Evolutionary conservation across 2,113 vertebrate species (phyloP).

Genomic region (Nothoprocta perdicaria): DNA sequence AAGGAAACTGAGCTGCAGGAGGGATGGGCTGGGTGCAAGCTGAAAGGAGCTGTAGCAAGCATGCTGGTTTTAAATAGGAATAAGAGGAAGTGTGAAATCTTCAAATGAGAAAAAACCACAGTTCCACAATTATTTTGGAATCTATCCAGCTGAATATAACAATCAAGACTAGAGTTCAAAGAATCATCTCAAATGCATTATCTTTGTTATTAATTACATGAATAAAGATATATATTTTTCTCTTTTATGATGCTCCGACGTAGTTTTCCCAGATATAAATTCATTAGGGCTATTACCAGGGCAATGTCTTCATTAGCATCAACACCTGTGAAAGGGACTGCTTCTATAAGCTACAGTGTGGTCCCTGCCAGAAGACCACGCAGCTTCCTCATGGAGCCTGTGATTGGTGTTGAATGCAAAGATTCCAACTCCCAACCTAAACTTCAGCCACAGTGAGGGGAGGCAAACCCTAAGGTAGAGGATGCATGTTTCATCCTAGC

Average conservation of each 20-base stretch:
- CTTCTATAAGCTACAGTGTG: too few species aligned
- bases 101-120: background rate
- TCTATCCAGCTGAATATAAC: background rate
- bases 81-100: background rate
- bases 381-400: background rate
- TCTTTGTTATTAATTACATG: background rate
- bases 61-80: accelerated
- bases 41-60: background rate
- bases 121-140: background rate
- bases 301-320: accelerated
- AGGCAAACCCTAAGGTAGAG: background rate
- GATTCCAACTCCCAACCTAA: background rate
- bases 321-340: background rate
- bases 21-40: background rate
- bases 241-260: background rate
- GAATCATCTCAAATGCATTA: background rate
- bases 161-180: background rate
- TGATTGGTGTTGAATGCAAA: accelerated
- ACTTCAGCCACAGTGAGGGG: background rate
- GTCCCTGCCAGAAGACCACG: accelerated
- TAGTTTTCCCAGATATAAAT: background rate
- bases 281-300: background rate
- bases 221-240: background rate
- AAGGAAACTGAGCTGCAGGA: background rate
- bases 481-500: background rate